phyloP scores from a whole-genome alignment of 2,797 vertebrate species.

The Lindbergichthys nudifrons region DNA sequence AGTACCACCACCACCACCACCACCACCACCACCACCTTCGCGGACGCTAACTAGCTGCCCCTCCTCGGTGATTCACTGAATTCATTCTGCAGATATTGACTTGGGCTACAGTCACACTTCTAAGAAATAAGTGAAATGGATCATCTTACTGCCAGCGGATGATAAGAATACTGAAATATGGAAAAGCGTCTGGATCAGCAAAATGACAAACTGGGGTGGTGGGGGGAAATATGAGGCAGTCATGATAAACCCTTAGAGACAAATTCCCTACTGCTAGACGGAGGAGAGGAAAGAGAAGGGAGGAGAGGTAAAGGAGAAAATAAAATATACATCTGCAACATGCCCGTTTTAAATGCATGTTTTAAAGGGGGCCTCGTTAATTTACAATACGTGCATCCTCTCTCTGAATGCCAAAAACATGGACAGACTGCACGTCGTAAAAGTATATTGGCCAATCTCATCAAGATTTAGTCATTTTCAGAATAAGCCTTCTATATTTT shows the following conservation, averaged over 20 bases:
- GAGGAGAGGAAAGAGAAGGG: constrained; percentile 48
- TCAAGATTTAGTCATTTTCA: constrained; percentile 18
- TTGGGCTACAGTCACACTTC: constrained; percentile 80
- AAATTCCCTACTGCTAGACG: constrained; percentile 73
- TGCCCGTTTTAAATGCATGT: constrained; percentile 47
- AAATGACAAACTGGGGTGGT: constrained; percentile 74
- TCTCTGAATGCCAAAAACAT: constrained; percentile 21
- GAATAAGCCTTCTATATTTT: constrained; percentile 2
- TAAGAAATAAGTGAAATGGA: constrained; percentile 84
- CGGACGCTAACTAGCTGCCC: constrained; percentile 72
- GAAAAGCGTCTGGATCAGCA: constrained; percentile 83
- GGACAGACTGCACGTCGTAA: constrained; percentile 4
- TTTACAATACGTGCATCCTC: constrained; percentile 39
- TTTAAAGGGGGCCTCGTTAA: constrained; percentile 55
- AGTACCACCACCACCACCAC: constrained; percentile 54
- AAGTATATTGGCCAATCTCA: not conserved
- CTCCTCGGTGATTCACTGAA: constrained; percentile 64
- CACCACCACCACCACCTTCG: constrained; percentile 31
- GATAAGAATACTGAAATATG: constrained; percentile 85
- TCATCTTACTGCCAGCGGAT: constrained; percentile 81
- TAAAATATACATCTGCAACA: constrained; percentile 51
- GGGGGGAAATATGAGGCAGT: constrained; percentile 69
- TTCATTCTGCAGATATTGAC: constrained; percentile 79
- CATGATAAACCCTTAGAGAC: constrained; percentile 80
- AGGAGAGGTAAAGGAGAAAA: constrained; percentile 40